Base-by-base conservation (phyloP, 2,888 invertebrate species). In the Carcina quercana region DNA sequence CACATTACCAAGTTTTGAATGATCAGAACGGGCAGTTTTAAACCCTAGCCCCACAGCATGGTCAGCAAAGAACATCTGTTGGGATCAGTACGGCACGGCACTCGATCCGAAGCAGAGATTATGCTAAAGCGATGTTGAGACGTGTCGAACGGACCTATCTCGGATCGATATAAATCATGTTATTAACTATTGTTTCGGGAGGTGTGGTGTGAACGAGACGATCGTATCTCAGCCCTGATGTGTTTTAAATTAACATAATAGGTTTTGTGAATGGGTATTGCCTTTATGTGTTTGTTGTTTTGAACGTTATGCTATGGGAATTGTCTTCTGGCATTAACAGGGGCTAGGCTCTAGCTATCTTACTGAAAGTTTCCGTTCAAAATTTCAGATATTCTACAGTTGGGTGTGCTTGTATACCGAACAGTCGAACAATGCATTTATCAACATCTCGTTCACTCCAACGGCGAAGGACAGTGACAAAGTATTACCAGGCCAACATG, bases 241-340 rank as follows among this genome's bases (percentile, higher is more conserved):
- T 83, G 83, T 82, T 83, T 83, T 80, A 82, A 80, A 83, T 82
- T 83, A 83, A 80, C 83, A 83, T 83, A 83, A 83, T 83, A 83
- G 80, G 79, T 79, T 82, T 80, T 76, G 75, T 82, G 80, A 82
- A 83, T 82, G 83, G 73, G 63, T 75, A 78, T 71, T 65, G 66
- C 61, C 51, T 71, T 71, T 69, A 59, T 64, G 49, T 68, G 66
- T 80, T 79, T 78, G 76, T 73, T 78, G 76, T 75, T 62, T 63
- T 53, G 50, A 53, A 52, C 44, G 41, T 31, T 38, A 30, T 48
- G 47, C 50, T 54, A 55, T 61, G 68, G 59, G 63, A 65, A 60
- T 58, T 47, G 47, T 50, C 12, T n/a, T 24, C 24, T 5, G 17
- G 17, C n/a, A n/a, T n/a, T n/a, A n/a, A n/a, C n/a, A n/a, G n/a